Percentiles rank a stretch among this genome's conserved stretches.
Conservation (phyloP, 2,888 invertebrate genomes). For the Pogonocherus hispidulus region DNA sequence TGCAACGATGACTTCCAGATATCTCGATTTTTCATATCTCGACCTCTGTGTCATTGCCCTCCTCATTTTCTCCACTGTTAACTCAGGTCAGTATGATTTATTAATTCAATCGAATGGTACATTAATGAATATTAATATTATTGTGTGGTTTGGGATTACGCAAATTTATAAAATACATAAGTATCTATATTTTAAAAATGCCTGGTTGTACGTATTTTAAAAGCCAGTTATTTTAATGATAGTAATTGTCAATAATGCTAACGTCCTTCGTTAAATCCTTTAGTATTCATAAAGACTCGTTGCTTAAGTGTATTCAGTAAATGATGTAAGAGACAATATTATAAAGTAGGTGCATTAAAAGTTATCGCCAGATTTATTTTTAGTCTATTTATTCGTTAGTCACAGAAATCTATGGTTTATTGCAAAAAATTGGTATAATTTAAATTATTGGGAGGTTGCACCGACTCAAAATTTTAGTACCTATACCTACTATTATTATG, state of each 20-base stretch:
- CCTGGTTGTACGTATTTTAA: neutral
- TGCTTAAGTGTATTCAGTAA: neutral
- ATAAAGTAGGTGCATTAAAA: neutral
- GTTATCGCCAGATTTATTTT: neutral
- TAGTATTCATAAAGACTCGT: conserved; percentile 5
- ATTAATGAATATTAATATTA: neutral
- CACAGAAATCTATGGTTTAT: no score
- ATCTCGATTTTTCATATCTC: conserved; percentile 28
- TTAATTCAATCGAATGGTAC: neutral
- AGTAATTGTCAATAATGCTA: conserved; percentile 20
- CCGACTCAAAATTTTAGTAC: no score
- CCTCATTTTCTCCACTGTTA: conserved; percentile 31
- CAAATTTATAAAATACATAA: neutral
- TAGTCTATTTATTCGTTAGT: neutral
- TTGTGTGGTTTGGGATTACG: neutral
- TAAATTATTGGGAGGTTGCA: no score
- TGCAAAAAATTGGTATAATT: no score
- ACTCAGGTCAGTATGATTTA: conserved; percentile 37
- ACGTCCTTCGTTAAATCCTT: conserved; percentile 24
- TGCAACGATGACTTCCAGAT: conserved; percentile 28
- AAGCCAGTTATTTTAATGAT: neutral
- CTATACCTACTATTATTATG: no score
- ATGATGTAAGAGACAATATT: neutral
- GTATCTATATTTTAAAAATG: neutral
- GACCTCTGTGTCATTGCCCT: conserved; percentile 33